These are phyloP conservation scores for Amphimallon solstitiale DNA, from an alignment of 2,888 invertebrate genomes.

Conservation along the genomic window DNA sequence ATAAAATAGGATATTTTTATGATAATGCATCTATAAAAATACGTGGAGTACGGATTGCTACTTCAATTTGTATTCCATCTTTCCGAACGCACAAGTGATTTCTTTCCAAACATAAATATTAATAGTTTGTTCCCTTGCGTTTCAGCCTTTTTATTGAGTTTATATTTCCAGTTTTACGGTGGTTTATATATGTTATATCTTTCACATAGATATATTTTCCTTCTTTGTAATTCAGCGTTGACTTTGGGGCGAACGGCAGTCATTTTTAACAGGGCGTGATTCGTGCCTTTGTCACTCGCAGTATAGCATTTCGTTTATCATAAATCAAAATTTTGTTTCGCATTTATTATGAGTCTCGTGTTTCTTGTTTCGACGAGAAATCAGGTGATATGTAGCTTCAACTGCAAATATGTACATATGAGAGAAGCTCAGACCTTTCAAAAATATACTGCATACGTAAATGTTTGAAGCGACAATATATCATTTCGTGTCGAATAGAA, in stretches of 20 bases:
- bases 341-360: conserved; percentile 29
- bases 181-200: conserved; percentile 15
- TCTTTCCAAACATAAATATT: conserved; percentile 26
- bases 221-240: conserved; percentile 32
- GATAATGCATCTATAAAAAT: too few relatives aligned
- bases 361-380: conserved; percentile 1
- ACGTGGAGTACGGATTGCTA: not conserved
- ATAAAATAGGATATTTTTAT: too few relatives aligned
- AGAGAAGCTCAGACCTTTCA: too few relatives aligned
- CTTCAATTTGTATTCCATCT: not conserved
- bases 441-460: not conserved
- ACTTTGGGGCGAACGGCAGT: conserved; percentile 19
- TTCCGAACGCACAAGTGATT: conserved; percentile 8
- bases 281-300: conserved; percentile 34
- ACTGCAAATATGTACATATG: conserved; percentile 17
- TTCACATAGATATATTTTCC: conserved; percentile 29
- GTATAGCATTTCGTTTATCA: conserved; percentile 30
- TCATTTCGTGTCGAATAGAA: too few relatives aligned
- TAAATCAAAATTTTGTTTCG: conserved; percentile 35
- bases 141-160: conserved; percentile 12
- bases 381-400: conserved; percentile 9
- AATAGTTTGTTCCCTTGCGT: conserved; percentile 12
- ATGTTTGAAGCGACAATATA: not conserved
- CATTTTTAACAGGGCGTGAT: conserved; percentile 30
- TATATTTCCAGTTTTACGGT: conserved; percentile 13